Conservation (phyloP, 2,797 vertebrate genomes). For the Sciurus carolinensis region DNA sequence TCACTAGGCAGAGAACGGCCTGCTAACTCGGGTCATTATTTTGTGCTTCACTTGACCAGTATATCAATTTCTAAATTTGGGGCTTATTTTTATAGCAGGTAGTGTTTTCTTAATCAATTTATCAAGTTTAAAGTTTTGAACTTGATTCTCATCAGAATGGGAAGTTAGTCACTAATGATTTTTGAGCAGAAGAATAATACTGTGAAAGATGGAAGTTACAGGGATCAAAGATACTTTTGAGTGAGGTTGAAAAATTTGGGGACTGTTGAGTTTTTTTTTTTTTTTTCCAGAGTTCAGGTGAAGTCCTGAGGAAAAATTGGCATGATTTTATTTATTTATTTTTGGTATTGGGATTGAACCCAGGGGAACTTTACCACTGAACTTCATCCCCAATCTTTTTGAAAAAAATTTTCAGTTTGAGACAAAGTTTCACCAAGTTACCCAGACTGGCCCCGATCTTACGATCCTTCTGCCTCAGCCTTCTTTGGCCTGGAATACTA, state of each 20-base stretch:
- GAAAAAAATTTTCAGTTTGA: too few relatives aligned
- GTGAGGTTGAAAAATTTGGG: not conserved
- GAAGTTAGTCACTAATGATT: constrained; percentile 22
- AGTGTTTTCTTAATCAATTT: constrained; percentile 38
- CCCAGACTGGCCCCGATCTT: too few relatives aligned
- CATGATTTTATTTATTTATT: not conserved
- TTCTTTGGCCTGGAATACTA: too few relatives aligned
- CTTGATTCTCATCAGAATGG: constrained; percentile 24
- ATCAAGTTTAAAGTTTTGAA: constrained; percentile 15
- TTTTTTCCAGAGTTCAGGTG: constrained; percentile 8
- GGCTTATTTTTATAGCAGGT: constrained; percentile 19
- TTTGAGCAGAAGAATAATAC: constrained; percentile 4
- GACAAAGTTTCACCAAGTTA: too few relatives aligned
- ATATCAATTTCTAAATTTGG: constrained; percentile 8
- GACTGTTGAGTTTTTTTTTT: constrained; percentile 44
- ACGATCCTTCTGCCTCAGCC: too few relatives aligned
- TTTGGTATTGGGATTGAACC: too few relatives aligned
- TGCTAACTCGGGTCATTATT: not conserved
- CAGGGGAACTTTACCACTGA: too few relatives aligned
- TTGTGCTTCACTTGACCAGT: constrained; percentile 38
- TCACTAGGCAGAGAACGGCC: not conserved
- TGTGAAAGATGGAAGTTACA: constrained; percentile 21
- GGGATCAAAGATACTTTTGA: not conserved
- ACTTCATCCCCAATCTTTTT: too few relatives aligned
- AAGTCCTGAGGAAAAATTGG: not conserved